Evolutionary conservation across 1,140 invertebrate species (phyloP).

Genomic region (Tetranychus cinnabarinus): DNA sequence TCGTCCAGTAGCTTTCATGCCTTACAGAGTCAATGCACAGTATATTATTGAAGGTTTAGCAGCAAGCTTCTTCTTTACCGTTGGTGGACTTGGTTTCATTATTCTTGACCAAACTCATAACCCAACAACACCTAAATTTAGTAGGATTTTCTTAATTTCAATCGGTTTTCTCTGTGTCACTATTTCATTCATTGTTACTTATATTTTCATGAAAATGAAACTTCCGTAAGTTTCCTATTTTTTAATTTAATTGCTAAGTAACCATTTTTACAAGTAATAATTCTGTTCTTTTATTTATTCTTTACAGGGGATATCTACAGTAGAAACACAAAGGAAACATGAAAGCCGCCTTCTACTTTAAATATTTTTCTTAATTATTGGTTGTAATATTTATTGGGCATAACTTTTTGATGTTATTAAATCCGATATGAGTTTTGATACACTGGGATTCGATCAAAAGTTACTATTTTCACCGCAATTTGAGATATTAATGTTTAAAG

Average conservation of each 20-base stretch:
- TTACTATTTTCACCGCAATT: too few species aligned
- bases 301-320: too few species aligned
- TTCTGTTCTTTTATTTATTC: too few species aligned
- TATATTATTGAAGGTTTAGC: slow-evolving; percentile 97
- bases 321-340: too few species aligned
- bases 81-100: slow-evolving; percentile 87
- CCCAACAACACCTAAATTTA: slow-evolving; percentile 69
- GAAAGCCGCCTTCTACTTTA: too few species aligned
- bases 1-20: slow-evolving; percentile 89
- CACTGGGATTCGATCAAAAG: too few species aligned
- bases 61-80: slow-evolving; percentile 81
- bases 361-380: too few species aligned
- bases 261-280: too few species aligned
- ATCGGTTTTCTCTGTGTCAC: slow-evolving; percentile 80
- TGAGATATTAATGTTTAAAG: too few species aligned
- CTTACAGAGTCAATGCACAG: slow-evolving; percentile 89
- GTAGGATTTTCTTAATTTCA: slow-evolving; percentile 65
- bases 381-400: too few species aligned
- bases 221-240: slow-evolving; percentile 40
- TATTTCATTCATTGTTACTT: slow-evolving; percentile 83
- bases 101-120: slow-evolving; percentile 82
- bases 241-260: background rate
- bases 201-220: slow-evolving; percentile 98
- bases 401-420: too few species aligned
- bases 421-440: too few species aligned